Percentiles rank a stretch among this genome's conserved stretches.
Conservation (phyloP, 2,797 vertebrate genomes). For the Fratercula arctica region DNA sequence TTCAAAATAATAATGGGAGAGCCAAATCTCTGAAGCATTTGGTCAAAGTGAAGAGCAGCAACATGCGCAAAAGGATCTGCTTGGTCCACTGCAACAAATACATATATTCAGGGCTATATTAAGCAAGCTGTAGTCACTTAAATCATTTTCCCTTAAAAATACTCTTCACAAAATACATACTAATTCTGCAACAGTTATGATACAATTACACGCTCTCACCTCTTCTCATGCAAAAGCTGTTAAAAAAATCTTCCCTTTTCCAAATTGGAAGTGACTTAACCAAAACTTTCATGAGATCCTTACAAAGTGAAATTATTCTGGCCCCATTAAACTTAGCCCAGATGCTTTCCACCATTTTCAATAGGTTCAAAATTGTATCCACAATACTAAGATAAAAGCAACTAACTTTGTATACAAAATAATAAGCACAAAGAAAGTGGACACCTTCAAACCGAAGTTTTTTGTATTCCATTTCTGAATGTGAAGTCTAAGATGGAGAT, state of each 20-base stretch:
- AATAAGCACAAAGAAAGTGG: neutral
- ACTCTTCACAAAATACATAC: neutral
- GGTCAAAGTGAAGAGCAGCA: conserved; percentile 95
- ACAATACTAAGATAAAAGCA: neutral
- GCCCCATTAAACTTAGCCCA: neutral
- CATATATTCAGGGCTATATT: neutral
- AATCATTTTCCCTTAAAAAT: neutral
- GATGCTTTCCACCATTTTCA: neutral
- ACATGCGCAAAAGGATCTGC: conserved; percentile 94
- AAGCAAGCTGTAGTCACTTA: neutral
- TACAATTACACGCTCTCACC: neutral
- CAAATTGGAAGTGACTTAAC: neutral
- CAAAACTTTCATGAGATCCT: neutral
- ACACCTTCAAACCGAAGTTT: neutral
- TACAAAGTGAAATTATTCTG: neutral
- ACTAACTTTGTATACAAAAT: neutral
- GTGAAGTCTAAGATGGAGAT: neutral
- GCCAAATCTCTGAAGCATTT: conserved; percentile 99
- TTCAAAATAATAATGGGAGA: conserved; percentile 98
- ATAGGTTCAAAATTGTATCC: neutral
- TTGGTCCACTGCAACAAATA: conserved; percentile 88
- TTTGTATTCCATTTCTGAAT: neutral
- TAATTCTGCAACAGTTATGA: neutral
- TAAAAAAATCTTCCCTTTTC: neutral
- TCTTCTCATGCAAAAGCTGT: neutral